Conservation (phyloP, 2,113 vertebrate species). For the Sus scrofa region T2T-Sscrofa CM000827.6:89874001-89874500, state of each 20-base stretch:
- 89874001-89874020: conserved; percentile 20
- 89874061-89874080: conserved; percentile 81
- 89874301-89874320: not conserved
- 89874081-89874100: conserved; percentile 78
- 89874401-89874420: conserved; percentile 13
- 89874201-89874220: conserved; percentile 80
- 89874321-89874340: conserved; percentile 13
- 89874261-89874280: not conserved
- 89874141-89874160: conserved; percentile 83
- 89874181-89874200: conserved; percentile 84
- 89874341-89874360: not conserved
- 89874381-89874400: conserved; percentile 8
- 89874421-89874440: conserved; percentile 31
- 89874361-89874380: conserved; percentile 18
- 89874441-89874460: not conserved
- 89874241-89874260: not conserved
- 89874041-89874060: conserved; percentile 74
- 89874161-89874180: conserved; percentile 80
- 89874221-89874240: conserved; percentile 68
- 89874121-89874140: conserved; percentile 81
- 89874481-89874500: not conserved
- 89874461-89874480: not conserved
- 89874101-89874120: conserved; percentile 82
- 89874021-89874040: conserved; percentile 23
- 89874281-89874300: conserved; percentile 50